Evolutionary conservation across 2,797 vertebrate species (phyloP), one percentile per base, ranked within the genome.

Genomic region (Rhinoraja longicauda): DNA sequence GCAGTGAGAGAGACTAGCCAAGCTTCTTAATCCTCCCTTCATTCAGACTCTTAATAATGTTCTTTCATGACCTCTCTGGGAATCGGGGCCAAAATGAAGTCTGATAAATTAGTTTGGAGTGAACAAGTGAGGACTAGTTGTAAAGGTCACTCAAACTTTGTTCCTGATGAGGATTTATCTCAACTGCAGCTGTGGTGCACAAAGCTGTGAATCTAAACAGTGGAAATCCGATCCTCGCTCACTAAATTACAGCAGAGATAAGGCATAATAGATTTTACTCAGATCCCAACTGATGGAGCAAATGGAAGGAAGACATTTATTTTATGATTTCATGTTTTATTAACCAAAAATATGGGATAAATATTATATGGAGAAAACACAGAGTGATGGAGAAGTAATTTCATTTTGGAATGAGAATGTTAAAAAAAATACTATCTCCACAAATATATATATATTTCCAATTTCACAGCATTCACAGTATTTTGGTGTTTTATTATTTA

Each of bases 101-200:
- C 96, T 96, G 96, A 97, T 96, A 97, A 97, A 97, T 97, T 96
- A 97, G 97, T 97, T 97, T 97, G 95, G 96, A 97, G 96, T 96
- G 96, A 96, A 96, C 96, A 95, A 96, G 96, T 96, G 96, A 93
- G 95, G 97, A 97, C 96, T 96, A 96, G 97, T 97, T 98, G 98
- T 98, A 97, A 97, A 98, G 98, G 98, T 98, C 98, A 98, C 96
- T 95, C 95, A 94, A 97, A 98, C 98, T 98, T 98, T 99, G 98
- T 98, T 98, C 98, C 96, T 97, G 98, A 97, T 96, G 97, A 97
- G 97, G 98, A 97, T 99, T 99, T 99, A 99, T 99, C 98, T 98
- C 96, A 95, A 97, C 98, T 96, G 97, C 97, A 96, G 97, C 97
- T 95, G 97, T 95, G 97, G 97, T 94, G 96, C 97, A 99, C 98